These are phyloP conservation scores for Carcina quercana DNA, from an alignment of 2,888 invertebrate species.

Conservation along the genomic window DNA sequence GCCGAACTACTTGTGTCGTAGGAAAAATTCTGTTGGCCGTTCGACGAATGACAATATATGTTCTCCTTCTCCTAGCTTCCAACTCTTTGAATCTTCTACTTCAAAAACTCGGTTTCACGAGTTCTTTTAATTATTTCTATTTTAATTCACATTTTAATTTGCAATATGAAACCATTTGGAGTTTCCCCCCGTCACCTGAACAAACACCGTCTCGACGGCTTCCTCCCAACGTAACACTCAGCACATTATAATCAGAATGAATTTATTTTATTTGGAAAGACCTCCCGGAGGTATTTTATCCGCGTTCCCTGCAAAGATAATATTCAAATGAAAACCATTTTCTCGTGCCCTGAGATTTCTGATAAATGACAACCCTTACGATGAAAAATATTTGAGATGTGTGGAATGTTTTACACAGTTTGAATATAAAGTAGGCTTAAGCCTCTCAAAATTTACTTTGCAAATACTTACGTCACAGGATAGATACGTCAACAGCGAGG, in stretches of 20 bases:
- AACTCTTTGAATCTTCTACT: no score
- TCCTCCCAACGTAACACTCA: neutral
- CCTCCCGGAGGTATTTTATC: conserved; percentile 1
- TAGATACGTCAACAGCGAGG: no score
- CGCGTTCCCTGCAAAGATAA: conserved; percentile 9
- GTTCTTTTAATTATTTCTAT: no score
- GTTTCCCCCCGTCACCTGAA: neutral
- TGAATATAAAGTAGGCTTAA: conserved; percentile 14
- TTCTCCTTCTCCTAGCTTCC: no score
- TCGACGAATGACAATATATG: no score
- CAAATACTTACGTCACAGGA: no score
- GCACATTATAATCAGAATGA: conserved; percentile 2
- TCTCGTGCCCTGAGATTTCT: conserved; percentile 22
- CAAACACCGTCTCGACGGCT: neutral
- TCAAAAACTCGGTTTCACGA: no score
- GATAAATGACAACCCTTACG: conserved; percentile 26
- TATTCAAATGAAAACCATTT: conserved; percentile 32
- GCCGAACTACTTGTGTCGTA: no score
- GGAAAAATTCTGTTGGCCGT: no score
- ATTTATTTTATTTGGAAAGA: conserved; percentile 1
- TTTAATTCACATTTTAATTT: no score
- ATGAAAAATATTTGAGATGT: conserved; percentile 27
- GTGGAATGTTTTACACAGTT: conserved; percentile 18
- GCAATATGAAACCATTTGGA: no score
- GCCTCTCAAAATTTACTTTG: no score